Base-by-base conservation (phyloP, 2,888 invertebrate species). In the Melipona beecheii region DNA sequence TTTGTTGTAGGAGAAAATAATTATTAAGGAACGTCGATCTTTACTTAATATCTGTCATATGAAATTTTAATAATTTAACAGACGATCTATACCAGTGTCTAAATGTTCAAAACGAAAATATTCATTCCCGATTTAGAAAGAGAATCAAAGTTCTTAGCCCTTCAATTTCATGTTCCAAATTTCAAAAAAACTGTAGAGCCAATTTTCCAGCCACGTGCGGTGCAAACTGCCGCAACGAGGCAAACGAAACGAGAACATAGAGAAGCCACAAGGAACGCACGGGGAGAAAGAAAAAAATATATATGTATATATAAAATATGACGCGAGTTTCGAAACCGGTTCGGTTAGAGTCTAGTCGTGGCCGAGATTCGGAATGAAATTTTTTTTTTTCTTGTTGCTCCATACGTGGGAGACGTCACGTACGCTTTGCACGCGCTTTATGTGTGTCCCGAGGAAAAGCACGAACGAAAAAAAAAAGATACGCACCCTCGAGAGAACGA, bases 381-480 rank as follows among this genome's bases (percentile, higher is more conserved):
- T 31, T 4, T 31, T 31, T 31, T 5, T 60, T 74, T 64, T 6
- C 36, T 15, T 19, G 21, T n/a, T 9, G 36, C 19, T 52, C 15
- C 31, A 69, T 72, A 5, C 49, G 43, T 74, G 68, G 43, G 49
- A 62, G 49, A 60, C 66, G 27, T 80, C 81, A 79, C 79, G 78
- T 87, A 81, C 65, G 84, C 85, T 84, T 79, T 83, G 87, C 87
- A 86, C 88, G 91, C 82, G 83, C 87, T 87, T 85, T 56, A 13
- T 86, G 88, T 88, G 86, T 85, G 81, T 88, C 69, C 74, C 84
- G 79, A 83, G 79, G 74, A 81, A 58, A 78, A 79, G 84, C 82
- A 84, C 86, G 66, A 68, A 58, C 54, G 9, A 66, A 31, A 15
- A 58, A 49, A 31, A 64, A 27, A 19, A 69, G 54, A 75, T 21